These are phyloP conservation scores for Xestoiulus laeticollis DNA, from an alignment of 2,888 invertebrate species.

Conservation along the genomic window DNA sequence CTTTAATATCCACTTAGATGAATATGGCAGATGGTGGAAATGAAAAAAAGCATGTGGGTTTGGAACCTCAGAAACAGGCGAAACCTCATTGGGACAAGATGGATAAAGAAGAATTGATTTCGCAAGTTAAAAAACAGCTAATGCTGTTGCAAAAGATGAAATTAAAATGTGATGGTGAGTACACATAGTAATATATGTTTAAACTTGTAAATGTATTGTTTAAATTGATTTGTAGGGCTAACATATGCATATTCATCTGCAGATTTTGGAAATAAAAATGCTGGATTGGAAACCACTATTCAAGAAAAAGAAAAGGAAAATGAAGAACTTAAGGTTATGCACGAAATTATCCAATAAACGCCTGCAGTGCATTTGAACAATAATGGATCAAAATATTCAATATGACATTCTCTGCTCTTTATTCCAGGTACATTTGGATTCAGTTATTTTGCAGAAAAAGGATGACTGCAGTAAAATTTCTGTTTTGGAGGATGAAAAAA, in stretches of 20 bases:
- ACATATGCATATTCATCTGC: neutral
- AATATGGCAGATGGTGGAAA: neutral
- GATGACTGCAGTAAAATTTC: neutral
- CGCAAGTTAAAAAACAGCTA: conserved; percentile 64
- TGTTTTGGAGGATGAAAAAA: neutral
- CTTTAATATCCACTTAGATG: neutral
- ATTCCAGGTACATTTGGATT: neutral
- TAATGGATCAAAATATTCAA: too few relatives aligned
- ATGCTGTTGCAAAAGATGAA: conserved; percentile 63
- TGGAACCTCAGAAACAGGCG: neutral
- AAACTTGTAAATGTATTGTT: neutral
- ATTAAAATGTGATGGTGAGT: conserved; percentile 62
- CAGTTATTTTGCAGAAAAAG: neutral
- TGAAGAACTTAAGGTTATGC: conserved; percentile 56
- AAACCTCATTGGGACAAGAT: conserved; percentile 1
- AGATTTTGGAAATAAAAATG: conserved; percentile 58
- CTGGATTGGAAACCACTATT: conserved; percentile 56
- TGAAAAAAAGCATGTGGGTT: neutral
- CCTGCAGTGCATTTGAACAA: too few relatives aligned
- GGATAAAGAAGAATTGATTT: conserved; percentile 63
- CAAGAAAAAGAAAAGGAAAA: conserved; percentile 58
- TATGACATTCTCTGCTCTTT: neutral
- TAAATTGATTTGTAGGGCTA: neutral
- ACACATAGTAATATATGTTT: neutral
- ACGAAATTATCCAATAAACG: neutral